phyloP scores from a whole-genome alignment of 2,888 invertebrate genomes.

The Pseudococcus jackbeardsleyi region DNA sequence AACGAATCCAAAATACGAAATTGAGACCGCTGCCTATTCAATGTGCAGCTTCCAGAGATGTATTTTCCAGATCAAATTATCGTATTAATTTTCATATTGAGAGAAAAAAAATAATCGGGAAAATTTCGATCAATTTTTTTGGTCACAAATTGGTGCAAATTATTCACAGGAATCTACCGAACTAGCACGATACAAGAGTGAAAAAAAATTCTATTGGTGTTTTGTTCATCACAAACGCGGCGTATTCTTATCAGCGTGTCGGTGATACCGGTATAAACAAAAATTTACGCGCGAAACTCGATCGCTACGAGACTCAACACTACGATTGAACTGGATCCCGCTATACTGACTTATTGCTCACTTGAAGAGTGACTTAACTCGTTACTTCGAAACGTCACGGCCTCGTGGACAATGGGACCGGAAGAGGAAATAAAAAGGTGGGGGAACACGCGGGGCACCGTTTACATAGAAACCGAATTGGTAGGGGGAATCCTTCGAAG shows the following conservation, averaged over 20 bases:
- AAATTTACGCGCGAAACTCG: slow-evolving; percentile 57
- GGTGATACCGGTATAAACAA: slow-evolving; percentile 54
- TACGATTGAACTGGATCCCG: slow-evolving; percentile 49
- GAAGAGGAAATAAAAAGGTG: slow-evolving; percentile 59
- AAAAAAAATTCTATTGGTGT: not conserved
- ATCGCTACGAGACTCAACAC: not conserved
- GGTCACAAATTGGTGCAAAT: not conserved
- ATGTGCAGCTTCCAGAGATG: not conserved
- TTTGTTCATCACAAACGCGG: slow-evolving; percentile 47
- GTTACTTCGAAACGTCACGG: slow-evolving; percentile 62
- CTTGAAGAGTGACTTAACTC: slow-evolving; percentile 59
- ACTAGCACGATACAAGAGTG: not conserved
- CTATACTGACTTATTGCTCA: slow-evolving; percentile 59
- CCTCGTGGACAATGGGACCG: slow-evolving; percentile 63
- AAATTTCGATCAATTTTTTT: not conserved
- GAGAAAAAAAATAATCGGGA: not conserved
- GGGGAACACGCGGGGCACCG: slow-evolving; percentile 57
- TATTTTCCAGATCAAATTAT: too few species aligned
- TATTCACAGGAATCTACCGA: not conserved
- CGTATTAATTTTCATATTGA: too few species aligned
- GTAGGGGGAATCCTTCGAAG: slow-evolving; percentile 61
- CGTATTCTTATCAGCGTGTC: slow-evolving; percentile 60
- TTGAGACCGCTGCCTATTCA: not conserved
- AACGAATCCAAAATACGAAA: not conserved
- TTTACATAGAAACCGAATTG: slow-evolving; percentile 56